Base-by-base conservation (phyloP, 2,113 vertebrate genomes). In the Gopherus evgoodei region DNA sequence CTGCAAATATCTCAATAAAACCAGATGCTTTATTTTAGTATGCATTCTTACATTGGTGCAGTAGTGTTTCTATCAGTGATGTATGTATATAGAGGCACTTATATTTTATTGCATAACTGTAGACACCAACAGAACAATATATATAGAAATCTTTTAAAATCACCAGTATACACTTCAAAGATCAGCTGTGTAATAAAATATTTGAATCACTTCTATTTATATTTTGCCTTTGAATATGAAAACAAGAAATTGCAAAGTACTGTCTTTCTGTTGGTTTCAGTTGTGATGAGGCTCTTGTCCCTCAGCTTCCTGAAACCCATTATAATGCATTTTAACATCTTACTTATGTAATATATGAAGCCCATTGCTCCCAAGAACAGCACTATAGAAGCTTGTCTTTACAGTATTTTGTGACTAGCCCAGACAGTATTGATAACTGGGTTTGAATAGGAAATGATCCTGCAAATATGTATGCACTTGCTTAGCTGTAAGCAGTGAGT, bases 81-180 rank as follows among this genome's bases (percentile, higher is more conserved):
- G 85, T 56, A 53, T 5, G 65, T 50, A 25, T 94, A 42, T 31
- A 82, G 17, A 10, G 53, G 38, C 62, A 21, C 47, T 22, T 44
- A 19, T 72, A 89, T 90, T 76, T 94, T 95, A 92, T 93, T 93
- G 17, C 93, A 59, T 88, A 96, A 59, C 31, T 44, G 12, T 47
- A 29, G 29, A 31, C 12, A 16, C 31, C 79, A 75, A 24, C n/a
- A 79, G 85, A 90, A 91, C 27, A 84, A 22, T 59, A 21, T 27
- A 19, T 50, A 31, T 22, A 49, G 47, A 65, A 80, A 89, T n/a
- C 49, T 53, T 56, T 21, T 6, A 14, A 81, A 49, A 75, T 31
- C 57, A 65, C 31, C 62, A 87, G 54, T 78, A 54, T 80, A 14
- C 10, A 3, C 16, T 10, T 78, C 75, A 59, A 79, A 62, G 49